These are phyloP conservation scores for Patella pellucida DNA, from an alignment of 2,888 invertebrate genomes.

Conservation along the genomic window DNA sequence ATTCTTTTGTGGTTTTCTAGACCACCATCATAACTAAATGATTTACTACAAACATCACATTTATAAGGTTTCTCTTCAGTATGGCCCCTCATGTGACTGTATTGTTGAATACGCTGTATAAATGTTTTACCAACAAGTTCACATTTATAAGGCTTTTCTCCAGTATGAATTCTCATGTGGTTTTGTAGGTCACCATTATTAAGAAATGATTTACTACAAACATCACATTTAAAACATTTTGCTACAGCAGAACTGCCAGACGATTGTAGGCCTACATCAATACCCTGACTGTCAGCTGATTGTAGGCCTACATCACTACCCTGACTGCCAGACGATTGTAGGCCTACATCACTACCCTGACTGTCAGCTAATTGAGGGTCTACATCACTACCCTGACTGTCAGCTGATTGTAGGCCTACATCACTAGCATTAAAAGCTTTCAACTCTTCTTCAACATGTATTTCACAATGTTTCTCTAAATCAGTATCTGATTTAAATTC, in stretches of 20 bases:
- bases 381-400: no score
- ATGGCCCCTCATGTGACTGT: background rate
- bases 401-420: no score
- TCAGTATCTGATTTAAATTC: no score
- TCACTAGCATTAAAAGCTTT: no score
- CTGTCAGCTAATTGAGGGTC: no score
- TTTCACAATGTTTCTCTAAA: no score
- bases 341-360: no score
- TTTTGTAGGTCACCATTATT: background rate
- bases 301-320: no score
- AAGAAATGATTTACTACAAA: background rate
- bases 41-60: slow-evolving; percentile 6
- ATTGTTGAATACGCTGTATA: slow-evolving; percentile 1
- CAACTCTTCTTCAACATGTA: no score
- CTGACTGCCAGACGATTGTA: no score
- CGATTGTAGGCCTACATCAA: no score
- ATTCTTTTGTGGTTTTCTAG: background rate
- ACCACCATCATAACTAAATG: background rate
- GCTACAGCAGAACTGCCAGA: background rate
- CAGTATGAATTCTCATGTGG: background rate
- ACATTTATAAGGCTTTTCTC: slow-evolving; percentile 9
- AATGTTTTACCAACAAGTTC: slow-evolving; percentile 21
- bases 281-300: no score
- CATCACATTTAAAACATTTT: background rate
- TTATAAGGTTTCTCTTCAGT: background rate